Conservation (phyloP, 2,113 vertebrate species). For the Oryzias javanicus region DNA sequence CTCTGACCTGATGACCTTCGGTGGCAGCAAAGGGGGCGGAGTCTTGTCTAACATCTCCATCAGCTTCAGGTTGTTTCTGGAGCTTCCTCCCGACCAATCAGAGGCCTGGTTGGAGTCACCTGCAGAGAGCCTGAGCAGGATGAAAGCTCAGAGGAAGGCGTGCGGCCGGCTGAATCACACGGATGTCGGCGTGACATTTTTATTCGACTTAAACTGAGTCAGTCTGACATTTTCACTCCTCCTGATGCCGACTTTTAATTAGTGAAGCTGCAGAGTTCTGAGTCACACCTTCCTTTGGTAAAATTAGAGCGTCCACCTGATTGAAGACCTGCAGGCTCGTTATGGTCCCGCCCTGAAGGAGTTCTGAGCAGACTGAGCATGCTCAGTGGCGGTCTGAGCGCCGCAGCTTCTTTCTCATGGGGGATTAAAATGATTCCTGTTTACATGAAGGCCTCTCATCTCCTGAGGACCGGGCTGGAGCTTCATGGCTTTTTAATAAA, state of each 20-base stretch:
- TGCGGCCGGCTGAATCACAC: constrained; percentile 1
- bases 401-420: too few relatives aligned
- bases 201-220: constrained; percentile 1
- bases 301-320: constrained; percentile 9
- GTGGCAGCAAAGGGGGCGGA: too few relatives aligned
- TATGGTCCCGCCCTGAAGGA: background rate
- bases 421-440: too few relatives aligned
- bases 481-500: too few relatives aligned
- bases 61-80: too few relatives aligned
- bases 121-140: too few relatives aligned
- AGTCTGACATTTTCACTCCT: constrained; percentile 6
- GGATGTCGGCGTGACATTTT: constrained; percentile 14
- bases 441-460: too few relatives aligned
- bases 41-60: too few relatives aligned
- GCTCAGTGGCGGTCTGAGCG: background rate
- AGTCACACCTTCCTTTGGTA: constrained; percentile 23
- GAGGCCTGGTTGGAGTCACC: too few relatives aligned
- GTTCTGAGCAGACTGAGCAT: background rate
- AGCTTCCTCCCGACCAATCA: too few relatives aligned
- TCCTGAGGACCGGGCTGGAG: too few relatives aligned
- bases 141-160: background rate
- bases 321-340: constrained; percentile 23
- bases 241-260: constrained; percentile 27
- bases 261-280: constrained; percentile 17
- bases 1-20: too few relatives aligned